Conservation (phyloP, 1,140 invertebrate species). For the Atta colombica region DNA sequence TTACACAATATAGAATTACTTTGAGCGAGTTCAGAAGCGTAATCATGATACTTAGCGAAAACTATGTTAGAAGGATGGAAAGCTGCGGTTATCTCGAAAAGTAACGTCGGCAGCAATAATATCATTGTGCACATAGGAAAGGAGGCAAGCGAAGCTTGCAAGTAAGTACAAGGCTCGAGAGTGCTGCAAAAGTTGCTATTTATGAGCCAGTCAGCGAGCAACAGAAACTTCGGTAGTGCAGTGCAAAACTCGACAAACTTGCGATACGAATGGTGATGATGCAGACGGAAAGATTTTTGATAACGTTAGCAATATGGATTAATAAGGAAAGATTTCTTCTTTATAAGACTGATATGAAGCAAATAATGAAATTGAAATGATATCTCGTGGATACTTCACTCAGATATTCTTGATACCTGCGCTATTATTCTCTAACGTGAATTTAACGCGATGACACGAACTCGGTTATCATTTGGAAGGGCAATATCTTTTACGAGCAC, state of each 20-base stretch:
- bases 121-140: conserved; percentile 47
- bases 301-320: neutral
- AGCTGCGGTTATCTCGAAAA: conserved; percentile 57
- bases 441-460: conserved; percentile 23
- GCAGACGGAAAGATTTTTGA: conserved; percentile 27
- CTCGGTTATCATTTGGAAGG: conserved; percentile 36
- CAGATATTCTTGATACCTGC: neutral
- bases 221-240: conserved; percentile 32
- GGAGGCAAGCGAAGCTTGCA: conserved; percentile 46
- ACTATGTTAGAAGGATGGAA: conserved; percentile 47
- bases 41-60: conserved; percentile 51
- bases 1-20: conserved; percentile 34
- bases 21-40: conserved; percentile 15
- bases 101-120: conserved; percentile 46
- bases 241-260: conserved; percentile 42
- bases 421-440: conserved; percentile 13
- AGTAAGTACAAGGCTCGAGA: conserved; percentile 47
- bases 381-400: neutral
- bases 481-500: conserved; percentile 38
- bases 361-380: neutral
- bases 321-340: conserved; percentile 3
- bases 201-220: conserved; percentile 46
- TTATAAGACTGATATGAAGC: neutral
- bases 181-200: conserved; percentile 51
- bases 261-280: conserved; percentile 34